A percentile compares a stretch with the other conserved stretches of the same genome.
phyloP scores from a whole-genome alignment of 2,113 vertebrate genomes.

The Antennarius striatus region DNA sequence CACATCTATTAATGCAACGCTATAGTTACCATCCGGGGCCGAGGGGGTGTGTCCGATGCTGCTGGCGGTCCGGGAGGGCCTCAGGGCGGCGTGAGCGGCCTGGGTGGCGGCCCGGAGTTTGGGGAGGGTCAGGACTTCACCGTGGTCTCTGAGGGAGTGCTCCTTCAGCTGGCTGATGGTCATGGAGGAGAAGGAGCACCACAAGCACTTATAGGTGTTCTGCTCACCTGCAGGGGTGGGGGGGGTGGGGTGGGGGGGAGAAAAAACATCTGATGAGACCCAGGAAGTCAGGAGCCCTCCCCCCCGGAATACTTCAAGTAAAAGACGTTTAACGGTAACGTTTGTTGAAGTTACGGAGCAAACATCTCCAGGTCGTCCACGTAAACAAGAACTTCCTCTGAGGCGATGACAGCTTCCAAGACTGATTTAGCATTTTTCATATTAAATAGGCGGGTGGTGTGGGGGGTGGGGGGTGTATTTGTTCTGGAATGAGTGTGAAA shows the following conservation, averaged over 20 bases:
- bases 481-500: too few relatives aligned
- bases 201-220: conserved; percentile 95
- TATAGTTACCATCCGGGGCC: conserved; percentile 60
- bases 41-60: conserved; percentile 49
- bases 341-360: conserved; percentile 4
- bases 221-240: conserved; percentile 85
- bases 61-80: conserved; percentile 54
- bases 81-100: conserved; percentile 84
- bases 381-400: neutral
- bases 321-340: neutral
- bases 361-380: too few relatives aligned
- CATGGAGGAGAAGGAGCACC: conserved; percentile 93
- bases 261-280: conserved; percentile 2
- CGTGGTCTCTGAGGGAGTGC: conserved; percentile 93
- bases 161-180: conserved; percentile 98
- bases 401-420: conserved; percentile 1
- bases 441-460: too few relatives aligned
- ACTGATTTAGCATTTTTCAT: neutral
- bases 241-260: too few relatives aligned
- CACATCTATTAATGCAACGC: neutral
- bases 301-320: neutral
- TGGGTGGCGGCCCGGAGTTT: conserved; percentile 88
- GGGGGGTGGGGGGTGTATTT: too few relatives aligned
- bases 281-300: neutral
- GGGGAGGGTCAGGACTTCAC: conserved; percentile 91